Base-by-base conservation (phyloP, 2,797 vertebrate species). In the Picus viridis region DNA sequence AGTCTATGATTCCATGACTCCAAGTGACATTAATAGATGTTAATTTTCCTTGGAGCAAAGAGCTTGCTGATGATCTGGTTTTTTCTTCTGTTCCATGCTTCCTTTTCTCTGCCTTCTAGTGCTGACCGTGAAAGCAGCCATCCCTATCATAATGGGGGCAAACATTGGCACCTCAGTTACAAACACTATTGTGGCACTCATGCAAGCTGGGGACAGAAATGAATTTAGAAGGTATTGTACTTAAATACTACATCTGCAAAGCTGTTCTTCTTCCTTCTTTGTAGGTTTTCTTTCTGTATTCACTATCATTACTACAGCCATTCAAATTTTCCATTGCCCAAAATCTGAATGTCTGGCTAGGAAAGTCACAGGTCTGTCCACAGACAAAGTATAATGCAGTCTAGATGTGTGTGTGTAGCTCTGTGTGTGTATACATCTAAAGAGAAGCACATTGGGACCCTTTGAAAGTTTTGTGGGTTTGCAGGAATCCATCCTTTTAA, bases 111-210 rank as follows among this genome's bases (percentile, higher is more conserved):
- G 11, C 94, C 90, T 95, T 80, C 16, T 95, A 99, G 99, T 99
- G 97, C 72, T 99, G 91, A 96, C 97, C 0, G 99, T 99, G 20
- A 67, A 87, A 87, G 96, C 98, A 7, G 99, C 99, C 1, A 98
- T 99, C 92, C 99, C 99, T 4, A 98, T 99, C 92, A 98, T 99
- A 89, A 99, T 99, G 99, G 99, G 99, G 5, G 99, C 99, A 89
- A 99, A 99, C 94, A 99, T 99, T 5, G 99, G 99, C 39, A 99
- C 99, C 5, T 99, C 99, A 1, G 98, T 99, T 94, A 99, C 99
- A 91, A 99, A 99, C 97, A 99, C 99, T 2, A 98, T 99, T 0
- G 99, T 99, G 94, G 99, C 99, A 0, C 98, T 99, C 95, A 99
- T 99, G 99, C 99, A 99, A 96, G 98, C 98, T 0, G 99, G 98